These are phyloP conservation scores for Ormyrus labotus DNA, from an alignment of 2,888 invertebrate genomes.

Conservation along the genomic window DNA sequence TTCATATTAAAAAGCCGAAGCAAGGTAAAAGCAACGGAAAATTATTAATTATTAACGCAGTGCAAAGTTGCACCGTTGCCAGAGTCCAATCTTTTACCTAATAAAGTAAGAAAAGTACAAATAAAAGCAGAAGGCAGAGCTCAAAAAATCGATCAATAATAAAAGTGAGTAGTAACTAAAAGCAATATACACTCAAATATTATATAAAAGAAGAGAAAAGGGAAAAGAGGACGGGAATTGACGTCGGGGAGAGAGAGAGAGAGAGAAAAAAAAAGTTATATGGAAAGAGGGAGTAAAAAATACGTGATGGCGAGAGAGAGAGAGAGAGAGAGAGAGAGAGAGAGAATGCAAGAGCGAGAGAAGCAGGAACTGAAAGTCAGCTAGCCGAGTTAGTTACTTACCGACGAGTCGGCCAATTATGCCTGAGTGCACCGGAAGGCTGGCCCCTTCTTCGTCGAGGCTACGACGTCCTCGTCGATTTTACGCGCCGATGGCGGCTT, in stretches of 20 bases:
- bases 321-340: constrained; percentile 9
- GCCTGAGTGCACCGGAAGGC: constrained; percentile 41
- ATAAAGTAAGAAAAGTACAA: too few species aligned
- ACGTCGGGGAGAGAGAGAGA: background rate
- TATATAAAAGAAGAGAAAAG: too few species aligned
- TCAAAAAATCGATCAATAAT: too few species aligned
- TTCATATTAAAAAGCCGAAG: too few species aligned
- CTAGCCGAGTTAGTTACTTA: constrained; percentile 31
- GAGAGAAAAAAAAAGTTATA: background rate
- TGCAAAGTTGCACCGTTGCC: too few species aligned
- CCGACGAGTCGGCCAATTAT: constrained; percentile 42
- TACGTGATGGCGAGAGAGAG: background rate
- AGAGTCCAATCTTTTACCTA: too few species aligned
- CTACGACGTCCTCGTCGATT: constrained; percentile 23
- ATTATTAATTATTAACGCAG: too few species aligned
- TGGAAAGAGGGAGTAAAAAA: background rate
- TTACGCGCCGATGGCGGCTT: constrained; percentile 36
- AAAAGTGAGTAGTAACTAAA: too few species aligned
- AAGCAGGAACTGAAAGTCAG: constrained; percentile 4
- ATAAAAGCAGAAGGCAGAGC: too few species aligned
- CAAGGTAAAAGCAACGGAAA: too few species aligned
- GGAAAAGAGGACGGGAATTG: background rate
- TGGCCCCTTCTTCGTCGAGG: background rate
- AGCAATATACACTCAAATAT: too few species aligned
- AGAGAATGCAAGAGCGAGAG: constrained; percentile 12